phyloP scores from a whole-genome alignment of 2,113 vertebrate genomes.

The Speoplatyrhinus poulsoni region DNA sequence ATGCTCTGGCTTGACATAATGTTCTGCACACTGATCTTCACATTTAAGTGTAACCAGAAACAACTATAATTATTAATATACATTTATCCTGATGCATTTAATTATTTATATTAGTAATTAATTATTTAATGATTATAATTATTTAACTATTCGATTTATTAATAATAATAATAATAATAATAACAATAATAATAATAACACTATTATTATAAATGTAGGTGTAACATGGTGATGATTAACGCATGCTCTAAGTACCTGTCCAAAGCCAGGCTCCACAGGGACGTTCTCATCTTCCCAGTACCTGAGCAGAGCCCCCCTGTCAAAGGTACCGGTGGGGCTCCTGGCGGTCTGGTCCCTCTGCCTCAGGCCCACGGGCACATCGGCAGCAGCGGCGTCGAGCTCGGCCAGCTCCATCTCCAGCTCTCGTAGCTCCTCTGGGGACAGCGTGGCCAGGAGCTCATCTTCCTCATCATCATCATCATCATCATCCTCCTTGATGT shows the following conservation, averaged over 20 bases:
- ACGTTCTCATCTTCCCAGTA: conserved; percentile 91
- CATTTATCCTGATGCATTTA: too few relatives aligned
- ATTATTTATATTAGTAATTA: too few relatives aligned
- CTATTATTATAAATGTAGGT: neutral
- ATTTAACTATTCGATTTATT: too few relatives aligned
- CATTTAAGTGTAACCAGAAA: neutral
- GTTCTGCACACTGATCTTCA: neutral
- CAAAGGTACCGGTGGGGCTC: conserved; percentile 80
- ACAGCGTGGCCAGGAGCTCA: conserved; percentile 85
- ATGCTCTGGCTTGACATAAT: too few relatives aligned
- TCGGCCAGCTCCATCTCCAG: conserved; percentile 85
- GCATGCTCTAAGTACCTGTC: conserved; percentile 37
- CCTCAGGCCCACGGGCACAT: conserved; percentile 83
- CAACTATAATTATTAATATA: neutral
- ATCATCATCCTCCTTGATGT: conserved; percentile 82
- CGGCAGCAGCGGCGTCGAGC: conserved; percentile 82
- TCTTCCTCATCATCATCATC: conserved; percentile 87
- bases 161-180: too few relatives aligned
- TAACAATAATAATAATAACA: too few relatives aligned
- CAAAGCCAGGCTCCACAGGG: conserved; percentile 27
- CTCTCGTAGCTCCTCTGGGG: conserved; percentile 86
- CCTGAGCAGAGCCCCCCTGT: conserved; percentile 84
- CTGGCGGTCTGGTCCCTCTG: conserved; percentile 88
- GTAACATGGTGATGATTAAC: neutral
- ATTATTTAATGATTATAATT: too few relatives aligned